Evolutionary conservation across 2,113 vertebrate species (phyloP).

Genomic region (Empidonax alnorum): DNA sequence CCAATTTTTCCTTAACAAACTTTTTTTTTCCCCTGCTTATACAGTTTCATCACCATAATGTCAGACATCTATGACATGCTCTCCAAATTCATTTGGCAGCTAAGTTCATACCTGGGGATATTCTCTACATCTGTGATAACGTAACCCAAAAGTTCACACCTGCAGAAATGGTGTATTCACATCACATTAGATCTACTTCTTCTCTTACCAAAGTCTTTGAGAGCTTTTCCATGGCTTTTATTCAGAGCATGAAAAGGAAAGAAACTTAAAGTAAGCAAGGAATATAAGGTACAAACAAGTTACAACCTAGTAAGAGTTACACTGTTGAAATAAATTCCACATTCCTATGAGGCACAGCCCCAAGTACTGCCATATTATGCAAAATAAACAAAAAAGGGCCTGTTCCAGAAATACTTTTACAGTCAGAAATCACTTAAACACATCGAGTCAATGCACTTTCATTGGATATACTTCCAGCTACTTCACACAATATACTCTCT

Average conservation of each 20-base stretch:
- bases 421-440: neutral
- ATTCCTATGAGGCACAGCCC: neutral
- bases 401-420: neutral
- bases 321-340: neutral
- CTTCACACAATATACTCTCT: neutral
- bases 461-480: neutral
- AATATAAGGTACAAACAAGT: neutral
- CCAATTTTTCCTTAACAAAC: neutral
- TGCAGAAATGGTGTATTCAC: neutral
- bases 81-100: accelerated
- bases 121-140: neutral
- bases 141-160: neutral
- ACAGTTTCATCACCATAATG: neutral
- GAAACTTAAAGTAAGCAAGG: neutral
- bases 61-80: neutral
- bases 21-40: neutral
- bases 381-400: neutral
- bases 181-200: neutral
- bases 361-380: neutral
- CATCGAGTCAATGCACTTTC: accelerated
- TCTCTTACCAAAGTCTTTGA: neutral
- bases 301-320: neutral
- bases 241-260: neutral
- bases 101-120: neutral
- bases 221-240: neutral